Percentiles rank a stretch among this genome's conserved stretches.
phyloP scores from a whole-genome alignment of 2,888 invertebrate species.

The Anthrax anthrax region DNA sequence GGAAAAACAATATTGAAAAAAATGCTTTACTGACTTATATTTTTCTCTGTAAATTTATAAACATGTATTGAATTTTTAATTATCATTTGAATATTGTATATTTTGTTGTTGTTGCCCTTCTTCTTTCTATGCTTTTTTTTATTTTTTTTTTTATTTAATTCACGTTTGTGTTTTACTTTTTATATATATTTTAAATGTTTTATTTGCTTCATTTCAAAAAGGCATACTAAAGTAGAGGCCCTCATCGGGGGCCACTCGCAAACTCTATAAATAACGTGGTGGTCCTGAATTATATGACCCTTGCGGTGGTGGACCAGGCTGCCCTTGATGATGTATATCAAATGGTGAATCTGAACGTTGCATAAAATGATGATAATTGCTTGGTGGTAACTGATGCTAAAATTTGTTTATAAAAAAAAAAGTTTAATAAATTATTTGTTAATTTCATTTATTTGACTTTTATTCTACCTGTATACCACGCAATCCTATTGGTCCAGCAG shows the following conservation, averaged over 20 bases:
- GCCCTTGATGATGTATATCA: constrained; percentile 29
- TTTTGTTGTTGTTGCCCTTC: not conserved
- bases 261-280: constrained; percentile 35
- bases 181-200: constrained; percentile 14
- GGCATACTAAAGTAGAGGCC: constrained; percentile 34
- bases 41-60: too few species aligned
- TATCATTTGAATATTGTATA: too few species aligned
- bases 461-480: constrained; percentile 27
- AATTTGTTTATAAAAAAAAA: constrained; percentile 2
- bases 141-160: constrained; percentile 12
- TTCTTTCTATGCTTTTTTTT: not conserved
- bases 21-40: too few species aligned
- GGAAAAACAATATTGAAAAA: too few species aligned
- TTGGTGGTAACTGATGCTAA: constrained; percentile 30
- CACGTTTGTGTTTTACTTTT: constrained; percentile 11
- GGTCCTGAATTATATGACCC: constrained; percentile 33
- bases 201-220: constrained; percentile 24
- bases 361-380: constrained; percentile 32
- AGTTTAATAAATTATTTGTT: not conserved
- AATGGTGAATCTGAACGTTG: constrained; percentile 33
- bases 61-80: too few species aligned
- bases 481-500: constrained; percentile 25
- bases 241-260: constrained; percentile 33
- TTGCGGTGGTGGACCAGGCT: constrained; percentile 25
- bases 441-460: too few species aligned